phyloP scores from a whole-genome alignment of 2,113 vertebrate genomes.

The Arizona elegans region DNA sequence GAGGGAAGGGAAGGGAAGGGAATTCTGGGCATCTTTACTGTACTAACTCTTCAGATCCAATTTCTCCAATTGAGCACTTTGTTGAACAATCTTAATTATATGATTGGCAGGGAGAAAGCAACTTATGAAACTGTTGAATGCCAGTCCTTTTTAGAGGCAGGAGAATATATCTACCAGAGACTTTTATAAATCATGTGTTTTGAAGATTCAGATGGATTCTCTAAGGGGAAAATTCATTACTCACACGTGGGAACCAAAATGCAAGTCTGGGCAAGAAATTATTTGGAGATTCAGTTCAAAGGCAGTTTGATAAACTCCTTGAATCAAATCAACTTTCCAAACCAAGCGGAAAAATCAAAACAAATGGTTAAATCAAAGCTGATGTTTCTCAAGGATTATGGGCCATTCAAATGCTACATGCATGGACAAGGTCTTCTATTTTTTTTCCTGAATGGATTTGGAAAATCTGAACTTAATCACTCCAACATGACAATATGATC shows the following conservation, averaged over 20 bases:
- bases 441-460: background rate
- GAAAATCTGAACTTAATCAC: background rate
- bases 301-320: background rate
- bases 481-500: background rate
- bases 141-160: background rate
- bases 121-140: background rate
- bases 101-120: background rate
- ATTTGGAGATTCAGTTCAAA: background rate
- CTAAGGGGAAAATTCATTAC: background rate
- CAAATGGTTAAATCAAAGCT: background rate
- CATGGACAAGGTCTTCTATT: background rate
- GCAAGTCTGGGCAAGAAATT: background rate
- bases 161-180: background rate
- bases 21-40: background rate
- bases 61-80: background rate
- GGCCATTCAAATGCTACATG: background rate
- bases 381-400: background rate
- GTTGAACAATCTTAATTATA: background rate
- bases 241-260: background rate
- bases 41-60: background rate
- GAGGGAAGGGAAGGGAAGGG: no score
- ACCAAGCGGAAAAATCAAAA: background rate
- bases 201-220: background rate
- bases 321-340: background rate
- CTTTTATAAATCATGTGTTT: background rate